Evolutionary conservation across 23 tunicate genomes (phyloP), one percentile per base, ranked within the genome.

Genomic region (Trididemnum clinides): DNA sequence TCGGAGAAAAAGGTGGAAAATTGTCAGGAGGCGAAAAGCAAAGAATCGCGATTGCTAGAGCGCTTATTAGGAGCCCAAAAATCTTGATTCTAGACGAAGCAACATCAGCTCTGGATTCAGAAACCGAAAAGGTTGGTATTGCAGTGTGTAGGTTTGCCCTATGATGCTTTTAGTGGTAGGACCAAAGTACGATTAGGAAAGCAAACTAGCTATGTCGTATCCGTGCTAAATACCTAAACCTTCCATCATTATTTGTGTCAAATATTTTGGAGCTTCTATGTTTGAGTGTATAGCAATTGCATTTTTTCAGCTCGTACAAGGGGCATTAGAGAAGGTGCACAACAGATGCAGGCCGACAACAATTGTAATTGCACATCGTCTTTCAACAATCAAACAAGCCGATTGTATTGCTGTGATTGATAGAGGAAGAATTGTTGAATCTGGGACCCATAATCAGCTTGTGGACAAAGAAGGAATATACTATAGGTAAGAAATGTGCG

Each of bases 71-170:
- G 33, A 62, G 82, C 27, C 91, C 89, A 0, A 91, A 76, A 50
- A 80, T 90, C 33, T 71, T 90, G 31, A 86, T 90, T 28, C 72
- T 90, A 18, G 96, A 90, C 37, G 96, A 90, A 80, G 96, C 96
- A 19, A 90, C 96, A 18, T 70, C 84, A n/a, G 96, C 96, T 18
- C 50, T 90, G 21, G 96, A 83, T 34, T 71, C 87, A 18, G 88
- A 86, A 39, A 89, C 87, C 0, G 96, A 90, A 80, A 72, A 88
- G 33, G 85, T 44, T 10, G 54, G 15, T 10, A 44, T 44, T n/a
- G n/a, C n/a, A n/a, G n/a, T n/a, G n/a, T n/a, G n/a, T n/a, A n/a
- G n/a, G n/a, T n/a, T n/a, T n/a, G n/a, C n/a, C n/a, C n/a, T n/a
- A n/a, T n/a, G n/a, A n/a, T n/a, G n/a, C n/a, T n/a, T n/a, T n/a